These are phyloP conservation scores for Lasioglossum morio DNA, from an alignment of 2,888 invertebrate species.

Conservation along the genomic window DNA sequence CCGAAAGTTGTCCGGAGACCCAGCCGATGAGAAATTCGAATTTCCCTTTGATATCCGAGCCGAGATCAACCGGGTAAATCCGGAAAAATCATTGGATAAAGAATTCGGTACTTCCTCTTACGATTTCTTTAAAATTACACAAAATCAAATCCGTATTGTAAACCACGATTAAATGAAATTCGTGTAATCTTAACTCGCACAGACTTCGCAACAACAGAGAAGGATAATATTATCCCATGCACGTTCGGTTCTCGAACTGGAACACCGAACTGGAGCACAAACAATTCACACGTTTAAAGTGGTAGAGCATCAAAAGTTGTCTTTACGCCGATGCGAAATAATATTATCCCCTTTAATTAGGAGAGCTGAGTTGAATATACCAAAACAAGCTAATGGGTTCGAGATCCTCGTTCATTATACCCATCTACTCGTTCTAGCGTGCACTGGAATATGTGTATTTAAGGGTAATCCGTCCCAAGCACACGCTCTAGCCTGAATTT, in stretches of 20 bases:
- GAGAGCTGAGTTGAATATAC: neutral
- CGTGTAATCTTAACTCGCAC: neutral
- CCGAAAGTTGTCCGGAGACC: too few relatives aligned
- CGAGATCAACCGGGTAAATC: too few relatives aligned
- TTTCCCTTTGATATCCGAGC: too few relatives aligned
- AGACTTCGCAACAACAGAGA: neutral
- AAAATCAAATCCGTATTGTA: neutral
- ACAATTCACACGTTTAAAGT: neutral
- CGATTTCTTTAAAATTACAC: too few relatives aligned
- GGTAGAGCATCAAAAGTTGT: neutral
- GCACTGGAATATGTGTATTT: neutral
- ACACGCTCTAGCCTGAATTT: neutral
- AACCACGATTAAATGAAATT: neutral
- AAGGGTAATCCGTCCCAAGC: neutral
- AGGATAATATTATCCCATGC: neutral
- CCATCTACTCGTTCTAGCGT: neutral
- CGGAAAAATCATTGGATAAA: too few relatives aligned
- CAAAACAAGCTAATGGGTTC: neutral
- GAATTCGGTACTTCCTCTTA: too few relatives aligned
- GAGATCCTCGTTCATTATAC: slow-evolving; percentile 9
- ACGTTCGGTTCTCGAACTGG: neutral
- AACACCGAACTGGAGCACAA: neutral
- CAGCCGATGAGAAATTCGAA: too few relatives aligned
- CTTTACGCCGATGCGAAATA: neutral
- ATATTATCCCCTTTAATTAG: slow-evolving; percentile 1